phyloP scores from a whole-genome alignment of 2,888 invertebrate species.

The Aelia acuminata region DNA sequence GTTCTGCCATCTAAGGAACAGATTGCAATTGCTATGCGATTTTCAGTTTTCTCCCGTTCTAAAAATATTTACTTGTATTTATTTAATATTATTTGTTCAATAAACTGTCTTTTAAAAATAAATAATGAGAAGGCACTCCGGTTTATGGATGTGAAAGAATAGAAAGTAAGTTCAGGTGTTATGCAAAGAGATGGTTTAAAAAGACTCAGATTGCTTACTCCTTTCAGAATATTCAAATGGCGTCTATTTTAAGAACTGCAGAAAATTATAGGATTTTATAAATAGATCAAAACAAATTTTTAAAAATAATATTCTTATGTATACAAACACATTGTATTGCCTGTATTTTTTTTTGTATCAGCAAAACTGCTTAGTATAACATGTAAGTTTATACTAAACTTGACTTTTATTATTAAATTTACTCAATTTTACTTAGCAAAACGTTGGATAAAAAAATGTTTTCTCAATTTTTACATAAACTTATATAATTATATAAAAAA shows the following conservation, averaged over 20 bases:
- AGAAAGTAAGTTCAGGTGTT: background rate
- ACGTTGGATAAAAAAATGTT: no score
- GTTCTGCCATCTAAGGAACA: background rate
- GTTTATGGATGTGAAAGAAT: background rate
- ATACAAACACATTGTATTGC: background rate
- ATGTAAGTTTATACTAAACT: no score
- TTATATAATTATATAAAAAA: no score
- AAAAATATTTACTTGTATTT: background rate
- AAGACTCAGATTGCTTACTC: background rate
- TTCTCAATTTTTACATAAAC: no score
- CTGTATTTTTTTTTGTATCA: no score
- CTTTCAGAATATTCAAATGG: background rate
- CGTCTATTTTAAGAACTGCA: background rate
- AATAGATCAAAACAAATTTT: background rate
- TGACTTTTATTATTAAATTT: no score
- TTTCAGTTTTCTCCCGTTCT: background rate
- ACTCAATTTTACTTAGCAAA: no score
- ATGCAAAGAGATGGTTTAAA: background rate
- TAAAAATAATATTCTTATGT: background rate
- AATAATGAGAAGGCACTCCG: background rate
- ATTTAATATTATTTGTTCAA: background rate
- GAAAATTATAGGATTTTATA: background rate
- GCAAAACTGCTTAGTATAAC: no score
- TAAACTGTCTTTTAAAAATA: background rate
- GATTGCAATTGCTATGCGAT: background rate